A percentile compares a stretch with the other conserved stretches of the same genome.
Evolutionary conservation across 1,140 invertebrate genomes (phyloP).

Genomic region (Physella acuta): DNA sequence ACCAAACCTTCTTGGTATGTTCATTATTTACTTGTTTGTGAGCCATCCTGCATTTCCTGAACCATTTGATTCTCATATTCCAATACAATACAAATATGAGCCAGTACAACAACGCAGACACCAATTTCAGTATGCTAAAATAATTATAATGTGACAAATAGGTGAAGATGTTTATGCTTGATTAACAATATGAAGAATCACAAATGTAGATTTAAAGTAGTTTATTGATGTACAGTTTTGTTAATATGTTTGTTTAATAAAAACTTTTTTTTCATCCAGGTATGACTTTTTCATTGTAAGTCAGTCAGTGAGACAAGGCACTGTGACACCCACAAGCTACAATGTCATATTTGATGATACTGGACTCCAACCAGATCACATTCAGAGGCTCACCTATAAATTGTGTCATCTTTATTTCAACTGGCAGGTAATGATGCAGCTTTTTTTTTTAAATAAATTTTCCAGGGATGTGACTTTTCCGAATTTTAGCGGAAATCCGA

Average conservation of each 20-base stretch:
- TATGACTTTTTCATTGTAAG: conserved; percentile 82
- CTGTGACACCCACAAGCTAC: conserved; percentile 78
- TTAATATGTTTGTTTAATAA: too few relatives aligned
- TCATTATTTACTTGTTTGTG: neutral
- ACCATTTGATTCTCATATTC: neutral
- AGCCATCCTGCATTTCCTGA: neutral
- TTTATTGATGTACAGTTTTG: too few relatives aligned
- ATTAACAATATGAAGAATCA: too few relatives aligned
- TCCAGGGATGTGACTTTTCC: neutral
- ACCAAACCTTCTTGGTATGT: conserved; percentile 71
- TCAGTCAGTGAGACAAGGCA: conserved; percentile 75
- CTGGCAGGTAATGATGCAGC: conserved; percentile 67
- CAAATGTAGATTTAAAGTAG: too few relatives aligned
- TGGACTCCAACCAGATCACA: conserved; percentile 67
- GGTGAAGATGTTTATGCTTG: too few relatives aligned
- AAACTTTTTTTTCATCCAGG: too few relatives aligned
- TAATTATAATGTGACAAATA: neutral
- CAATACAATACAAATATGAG: too few relatives aligned
- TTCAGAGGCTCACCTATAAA: conserved; percentile 80
- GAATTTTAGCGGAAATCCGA: neutral
- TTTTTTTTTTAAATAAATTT: neutral
- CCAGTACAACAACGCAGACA: neutral
- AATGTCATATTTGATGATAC: conserved; percentile 72
- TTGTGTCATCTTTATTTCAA: conserved; percentile 83
- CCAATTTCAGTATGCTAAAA: neutral